Percentiles rank a stretch among this genome's conserved stretches.
phyloP scores from a whole-genome alignment of 2,797 vertebrate genomes.

The Girardinus metallicus region DNA sequence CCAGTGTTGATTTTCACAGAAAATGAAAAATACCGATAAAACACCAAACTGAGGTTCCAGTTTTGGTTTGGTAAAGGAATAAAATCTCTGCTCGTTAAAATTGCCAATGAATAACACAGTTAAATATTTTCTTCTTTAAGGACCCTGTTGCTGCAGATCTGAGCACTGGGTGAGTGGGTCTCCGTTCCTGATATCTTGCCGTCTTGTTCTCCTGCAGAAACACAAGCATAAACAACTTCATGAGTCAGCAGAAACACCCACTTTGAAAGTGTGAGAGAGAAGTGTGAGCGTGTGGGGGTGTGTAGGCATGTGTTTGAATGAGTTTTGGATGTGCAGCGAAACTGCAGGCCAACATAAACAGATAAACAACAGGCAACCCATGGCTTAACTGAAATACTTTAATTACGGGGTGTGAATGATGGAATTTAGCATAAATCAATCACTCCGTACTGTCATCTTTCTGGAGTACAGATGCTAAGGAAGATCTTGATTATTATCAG shows the following conservation, averaged over 20 bases:
- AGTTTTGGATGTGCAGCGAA: constrained; percentile 31
- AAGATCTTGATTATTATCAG: constrained; percentile 23
- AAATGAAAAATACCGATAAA: constrained; percentile 49
- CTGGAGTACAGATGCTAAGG: constrained; percentile 20
- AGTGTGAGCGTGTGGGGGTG: constrained; percentile 1
- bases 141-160: constrained; percentile 94
- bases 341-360: constrained; percentile 52
- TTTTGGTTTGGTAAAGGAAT: constrained; percentile 21
- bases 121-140: background rate
- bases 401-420: constrained; percentile 67
- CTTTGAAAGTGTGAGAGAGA: constrained; percentile 14
- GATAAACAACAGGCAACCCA: constrained; percentile 41
- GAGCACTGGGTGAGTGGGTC: constrained; percentile 97
- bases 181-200: constrained; percentile 97
- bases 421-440: constrained; percentile 64
- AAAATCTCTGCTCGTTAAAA: constrained; percentile 2
- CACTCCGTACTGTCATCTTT: constrained; percentile 36
- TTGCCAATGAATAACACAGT: fast-evolving
- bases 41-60: constrained; percentile 24
- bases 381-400: constrained; percentile 38
- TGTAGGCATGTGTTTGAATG: constrained; percentile 31
- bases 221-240: constrained; percentile 53
- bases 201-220: constrained; percentile 90
- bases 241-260: constrained; percentile 33
- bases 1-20: constrained; percentile 63